These are phyloP conservation scores for Clupea harengus DNA, from an alignment of 2,113 vertebrate genomes.

Conservation along the genomic window DNA sequence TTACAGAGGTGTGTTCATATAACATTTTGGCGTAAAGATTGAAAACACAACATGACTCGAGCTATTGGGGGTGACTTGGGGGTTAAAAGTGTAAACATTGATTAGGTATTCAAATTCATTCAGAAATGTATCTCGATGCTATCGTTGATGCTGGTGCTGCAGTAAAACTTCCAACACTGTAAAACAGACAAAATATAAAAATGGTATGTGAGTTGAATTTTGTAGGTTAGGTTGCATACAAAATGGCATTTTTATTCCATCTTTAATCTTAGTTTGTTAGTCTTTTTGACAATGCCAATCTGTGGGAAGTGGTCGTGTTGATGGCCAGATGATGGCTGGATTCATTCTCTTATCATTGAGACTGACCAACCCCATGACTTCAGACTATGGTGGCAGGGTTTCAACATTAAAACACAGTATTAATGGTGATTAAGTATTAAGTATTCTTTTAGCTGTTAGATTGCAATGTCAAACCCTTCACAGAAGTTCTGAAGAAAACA, in stretches of 20 bases:
- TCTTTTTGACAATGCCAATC: not conserved
- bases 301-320: not conserved
- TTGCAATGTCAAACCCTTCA: not conserved
- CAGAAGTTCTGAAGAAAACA: not conserved
- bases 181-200: not conserved
- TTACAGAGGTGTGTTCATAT: not conserved
- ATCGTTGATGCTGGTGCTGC: not conserved
- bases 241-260: not conserved
- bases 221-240: not conserved
- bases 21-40: not conserved
- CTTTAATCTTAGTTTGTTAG: not conserved
- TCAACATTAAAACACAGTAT: too few species aligned
- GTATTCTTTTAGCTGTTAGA: not conserved
- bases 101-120: not conserved
- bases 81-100: not conserved
- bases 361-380: not conserved
- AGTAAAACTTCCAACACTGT: not conserved
- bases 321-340: not conserved
- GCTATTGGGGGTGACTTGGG: not conserved
- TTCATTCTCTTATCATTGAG: not conserved
- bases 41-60: not conserved
- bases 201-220: not conserved
- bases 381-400: too few species aligned
- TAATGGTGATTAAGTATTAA: not conserved
- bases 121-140: not conserved